Conservation (phyloP, 2,888 invertebrate species). For the Ptychoptera albimana region DNA sequence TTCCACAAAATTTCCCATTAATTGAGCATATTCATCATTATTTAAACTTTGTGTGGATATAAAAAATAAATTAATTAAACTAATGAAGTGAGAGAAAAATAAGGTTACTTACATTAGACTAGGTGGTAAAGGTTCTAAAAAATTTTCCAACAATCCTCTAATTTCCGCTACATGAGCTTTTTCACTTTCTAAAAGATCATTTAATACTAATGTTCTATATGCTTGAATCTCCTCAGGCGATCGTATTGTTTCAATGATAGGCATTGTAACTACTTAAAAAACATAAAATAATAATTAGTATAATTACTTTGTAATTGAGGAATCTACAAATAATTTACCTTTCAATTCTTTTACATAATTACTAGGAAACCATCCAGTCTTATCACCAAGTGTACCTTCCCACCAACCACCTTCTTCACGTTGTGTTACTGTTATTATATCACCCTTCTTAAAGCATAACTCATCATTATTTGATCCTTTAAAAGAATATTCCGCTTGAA, state of each 20-base stretch:
- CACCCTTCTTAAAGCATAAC: conserved; percentile 89
- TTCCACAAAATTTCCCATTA: conserved; percentile 79
- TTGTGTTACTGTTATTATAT: conserved; percentile 92
- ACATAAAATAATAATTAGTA: conserved; percentile 5
- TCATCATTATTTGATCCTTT: conserved; percentile 97
- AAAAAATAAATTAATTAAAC: neutral
- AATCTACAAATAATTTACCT: conserved; percentile 21
- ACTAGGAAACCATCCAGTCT: conserved; percentile 97
- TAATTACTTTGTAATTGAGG: neutral
- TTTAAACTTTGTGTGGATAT: conserved; percentile 45
- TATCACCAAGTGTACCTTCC: conserved; percentile 92
- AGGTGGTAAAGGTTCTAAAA: conserved; percentile 72
- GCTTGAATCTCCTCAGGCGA: conserved; percentile 56
- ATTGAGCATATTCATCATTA: conserved; percentile 69
- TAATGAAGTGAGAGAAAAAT: conserved; percentile 1
- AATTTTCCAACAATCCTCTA: conserved; percentile 68
- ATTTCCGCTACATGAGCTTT: conserved; percentile 80
- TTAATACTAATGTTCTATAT: conserved; percentile 70
- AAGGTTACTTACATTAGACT: conserved; percentile 59
- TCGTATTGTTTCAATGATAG: conserved; percentile 45
- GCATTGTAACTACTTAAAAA: conserved; percentile 18
- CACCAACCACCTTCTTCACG: conserved; percentile 97
- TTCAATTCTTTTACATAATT: conserved; percentile 86
- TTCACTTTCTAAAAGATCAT: conserved; percentile 86
- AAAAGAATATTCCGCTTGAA: conserved; percentile 85